Evolutionary conservation across 2,888 invertebrate genomes (phyloP), one percentile per base, ranked within the genome.

Genomic region (Megastigmus dorsalis): DNA sequence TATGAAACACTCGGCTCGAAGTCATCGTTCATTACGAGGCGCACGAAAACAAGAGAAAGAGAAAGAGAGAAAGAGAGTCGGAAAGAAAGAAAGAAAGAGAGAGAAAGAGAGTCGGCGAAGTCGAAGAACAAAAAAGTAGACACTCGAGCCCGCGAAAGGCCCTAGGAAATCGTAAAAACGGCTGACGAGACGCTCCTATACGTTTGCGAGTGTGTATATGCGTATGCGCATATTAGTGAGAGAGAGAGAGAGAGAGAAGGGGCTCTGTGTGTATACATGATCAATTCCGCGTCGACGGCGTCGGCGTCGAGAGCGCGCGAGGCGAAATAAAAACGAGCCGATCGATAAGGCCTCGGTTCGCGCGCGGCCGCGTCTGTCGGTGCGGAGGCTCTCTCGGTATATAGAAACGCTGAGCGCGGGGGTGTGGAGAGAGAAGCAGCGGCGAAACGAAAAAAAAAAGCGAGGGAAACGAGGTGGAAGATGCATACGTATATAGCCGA

Each of bases 401-500:
- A n/a, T n/a, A n/a, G n/a, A n/a, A n/a, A n/a, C n/a, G n/a, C n/a
- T n/a, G 48, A 20, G 26, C n/a, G n/a, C 26, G 6, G 36, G 18
- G 43, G 43, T 30, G 10, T 43, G 18, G n/a, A 28, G 23, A 5
- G 26, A 38, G 38, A 20, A 26, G 57, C 3, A 54, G 20, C 4
- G 33, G 48, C 10, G 50, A 43, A 10, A 7, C n/a, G 30, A 28
- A 36, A 48, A 48, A 48, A 48, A 48, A 48, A 59, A 15, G 36
- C 15, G 55, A 36, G 30, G 26, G n/a, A 13, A 55, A 5, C 13
- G n/a, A 45, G 43, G 36, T 36, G 55, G 59, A 50, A 52, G 43
- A 66, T 60, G 71, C 73, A 67, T 74, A 68, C 73, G 67, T 67
- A n/a, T n/a, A n/a, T n/a, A n/a, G n/a, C n/a, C n/a, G n/a, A n/a